These are phyloP conservation scores for Drosophila cognata DNA, from an alignment of 2,888 invertebrate species.

Conservation along the genomic window DNA sequence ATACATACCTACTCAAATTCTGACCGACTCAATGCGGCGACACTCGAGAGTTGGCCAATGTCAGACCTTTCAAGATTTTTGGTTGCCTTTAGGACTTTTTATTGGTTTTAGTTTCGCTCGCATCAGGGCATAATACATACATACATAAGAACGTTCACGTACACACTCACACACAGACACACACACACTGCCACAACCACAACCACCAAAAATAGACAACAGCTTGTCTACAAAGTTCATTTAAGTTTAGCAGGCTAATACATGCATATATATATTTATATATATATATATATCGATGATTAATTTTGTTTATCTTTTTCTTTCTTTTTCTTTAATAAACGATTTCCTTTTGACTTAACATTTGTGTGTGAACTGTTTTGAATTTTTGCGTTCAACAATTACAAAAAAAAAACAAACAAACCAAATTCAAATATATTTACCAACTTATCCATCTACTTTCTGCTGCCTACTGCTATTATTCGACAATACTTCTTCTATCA, in stretches of 20 bases:
- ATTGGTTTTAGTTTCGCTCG: constrained; percentile 5
- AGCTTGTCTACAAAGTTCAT: constrained; percentile 35
- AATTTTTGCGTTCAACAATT: constrained; percentile 54
- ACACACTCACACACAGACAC: not conserved
- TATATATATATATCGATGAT: constrained; percentile 49
- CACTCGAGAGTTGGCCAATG: not conserved
- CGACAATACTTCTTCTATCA: constrained; percentile 46
- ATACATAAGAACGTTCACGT: not conserved
- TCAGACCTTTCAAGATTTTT: constrained; percentile 4
- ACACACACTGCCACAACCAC: constrained; percentile 17
- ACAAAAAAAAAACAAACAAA: constrained; percentile 15
- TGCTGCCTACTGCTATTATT: constrained; percentile 58
- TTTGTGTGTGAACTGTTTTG: constrained; percentile 82
- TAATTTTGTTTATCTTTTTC: constrained; percentile 60
- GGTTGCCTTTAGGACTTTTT: constrained; percentile 15
- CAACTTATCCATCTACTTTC: constrained; percentile 58
- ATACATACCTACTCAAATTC: not conserved
- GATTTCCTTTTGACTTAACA: constrained; percentile 49
- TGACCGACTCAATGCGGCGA: not conserved
- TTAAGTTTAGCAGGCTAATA: constrained; percentile 46
- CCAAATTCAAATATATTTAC: constrained; percentile 27
- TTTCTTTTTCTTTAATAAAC: constrained; percentile 61
- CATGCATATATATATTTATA: constrained; percentile 11
- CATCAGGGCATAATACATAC: not conserved
- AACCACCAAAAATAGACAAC: constrained; percentile 13